Conservation (phyloP, 2,113 vertebrate genomes). For the Petroica traversi region DNA sequence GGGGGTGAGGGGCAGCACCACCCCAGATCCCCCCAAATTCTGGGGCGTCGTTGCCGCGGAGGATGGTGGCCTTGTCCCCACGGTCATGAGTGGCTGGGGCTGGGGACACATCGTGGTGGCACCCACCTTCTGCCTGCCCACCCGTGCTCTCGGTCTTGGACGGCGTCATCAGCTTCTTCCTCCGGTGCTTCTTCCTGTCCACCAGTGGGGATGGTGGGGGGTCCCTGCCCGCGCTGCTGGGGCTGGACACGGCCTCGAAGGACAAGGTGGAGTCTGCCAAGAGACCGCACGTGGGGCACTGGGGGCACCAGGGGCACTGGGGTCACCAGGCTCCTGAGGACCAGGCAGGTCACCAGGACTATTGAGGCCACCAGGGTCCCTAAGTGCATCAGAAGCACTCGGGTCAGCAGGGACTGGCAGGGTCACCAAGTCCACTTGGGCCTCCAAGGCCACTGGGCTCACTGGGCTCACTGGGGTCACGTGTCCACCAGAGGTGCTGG, state of each 20-base stretch:
- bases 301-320: fast-evolving
- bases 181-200: constrained; percentile 89
- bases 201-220: constrained; percentile 85
- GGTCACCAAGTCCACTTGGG: neutral
- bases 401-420: neutral
- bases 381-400: fast-evolving
- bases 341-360: fast-evolving
- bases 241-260: constrained; percentile 71
- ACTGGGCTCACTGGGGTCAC: too few relatives aligned
- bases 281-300: fast-evolving
- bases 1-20: neutral
- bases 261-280: neutral
- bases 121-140: constrained; percentile 92
- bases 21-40: fast-evolving
- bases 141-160: constrained; percentile 87
- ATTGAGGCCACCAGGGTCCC: fast-evolving
- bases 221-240: constrained; percentile 76
- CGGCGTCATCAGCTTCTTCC: constrained; percentile 91
- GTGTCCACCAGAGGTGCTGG: neutral
- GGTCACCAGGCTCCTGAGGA: fast-evolving
- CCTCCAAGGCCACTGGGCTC: neutral
- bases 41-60: fast-evolving
- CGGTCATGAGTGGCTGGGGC: fast-evolving
- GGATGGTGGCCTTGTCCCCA: neutral
- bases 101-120: fast-evolving